Conservation (phyloP, 2,888 invertebrate species). For the Meliscaeva auricollis region DNA sequence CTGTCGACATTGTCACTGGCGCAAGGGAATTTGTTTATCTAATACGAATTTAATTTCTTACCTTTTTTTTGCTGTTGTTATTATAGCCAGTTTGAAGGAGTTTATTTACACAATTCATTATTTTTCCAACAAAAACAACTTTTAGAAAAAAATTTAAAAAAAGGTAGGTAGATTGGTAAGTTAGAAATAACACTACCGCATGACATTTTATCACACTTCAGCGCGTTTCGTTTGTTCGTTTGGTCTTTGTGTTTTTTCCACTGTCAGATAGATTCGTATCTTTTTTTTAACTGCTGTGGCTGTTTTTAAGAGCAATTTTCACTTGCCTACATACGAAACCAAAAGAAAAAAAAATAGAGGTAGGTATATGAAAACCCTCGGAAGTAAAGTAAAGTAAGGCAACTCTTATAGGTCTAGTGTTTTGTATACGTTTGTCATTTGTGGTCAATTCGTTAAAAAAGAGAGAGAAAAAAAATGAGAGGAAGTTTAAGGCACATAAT, state of each 20-base stretch:
- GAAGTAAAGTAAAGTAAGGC: slow-evolving; percentile 37
- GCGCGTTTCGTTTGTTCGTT: slow-evolving; percentile 63
- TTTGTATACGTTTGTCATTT: too few species aligned
- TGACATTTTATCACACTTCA: slow-evolving; percentile 75
- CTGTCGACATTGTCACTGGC: slow-evolving; percentile 23
- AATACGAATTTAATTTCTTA: slow-evolving; percentile 72
- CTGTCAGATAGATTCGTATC: slow-evolving; percentile 66
- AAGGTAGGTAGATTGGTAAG: neutral
- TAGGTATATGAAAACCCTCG: slow-evolving; percentile 35
- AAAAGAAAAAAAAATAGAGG: too few species aligned
- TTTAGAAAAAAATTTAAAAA: slow-evolving; percentile 12
- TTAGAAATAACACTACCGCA: slow-evolving; percentile 62
- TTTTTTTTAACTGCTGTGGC: slow-evolving; percentile 68
- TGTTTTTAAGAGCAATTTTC: slow-evolving; percentile 72
- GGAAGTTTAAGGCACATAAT: slow-evolving; percentile 57
- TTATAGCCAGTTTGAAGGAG: slow-evolving; percentile 59
- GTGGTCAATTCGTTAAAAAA: neutral
- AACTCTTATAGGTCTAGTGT: slow-evolving; percentile 1
- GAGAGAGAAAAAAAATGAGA: neutral
- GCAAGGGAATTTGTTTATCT: slow-evolving; percentile 29
- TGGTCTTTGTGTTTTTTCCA: slow-evolving; percentile 35
- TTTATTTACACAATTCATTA: slow-evolving; percentile 34
- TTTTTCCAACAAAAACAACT: slow-evolving; percentile 11
- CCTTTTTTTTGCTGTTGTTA: slow-evolving; percentile 47
- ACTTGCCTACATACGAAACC: slow-evolving; percentile 9